Evolutionary conservation across 2,113 vertebrate species (phyloP), one percentile per base, ranked within the genome.

Genomic region (Aix galericulata): DNA sequence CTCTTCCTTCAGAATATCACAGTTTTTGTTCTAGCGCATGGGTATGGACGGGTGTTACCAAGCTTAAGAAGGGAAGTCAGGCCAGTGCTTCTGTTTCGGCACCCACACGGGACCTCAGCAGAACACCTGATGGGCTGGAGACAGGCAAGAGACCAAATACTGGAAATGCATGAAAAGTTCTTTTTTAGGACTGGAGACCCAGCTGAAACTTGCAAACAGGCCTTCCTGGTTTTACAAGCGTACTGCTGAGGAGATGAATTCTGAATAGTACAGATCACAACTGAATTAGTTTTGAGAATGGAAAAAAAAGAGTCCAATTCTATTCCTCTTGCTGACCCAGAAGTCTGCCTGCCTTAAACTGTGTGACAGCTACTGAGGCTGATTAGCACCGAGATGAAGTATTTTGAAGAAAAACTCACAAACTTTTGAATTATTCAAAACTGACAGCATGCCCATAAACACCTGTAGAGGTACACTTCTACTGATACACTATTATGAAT

Each of bases 401-500:
- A 88, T 79, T 89, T 88, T 0, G 31, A 8, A 53, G 53, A 79
- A 82, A 85, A 46, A 13, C 32, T 91, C 50, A 42, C 13, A 58
- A 82, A 76, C 68, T 85, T 53, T 64, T 76, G 44, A 82, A 91
- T 91, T 87, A 89, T 79, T 91, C 71, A 93, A 72, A 91, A 59
- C 53, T 18, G 22, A 17, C 14, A 48, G 48, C 58, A 42, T 72
- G 66, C 78, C 78, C 52, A 52, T 67, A 78, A 87, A 58, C 88
- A 82, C 55, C 58, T 66, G 71, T 86, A 89, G 84, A 91, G 53
- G 58, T 79, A 72, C 26, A 10, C 85, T 92, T 85, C 63, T 75
- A 73, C 62, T 46, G 48, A 52, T 82, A 36, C 58, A 26, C 46
- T 88, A 88, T 85, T 84, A n/a, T 56, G 66, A 72, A 64, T 67